These are phyloP conservation scores for Equus quagga DNA, from an alignment of 2,113 vertebrate genomes.

Conservation along the genomic window DNA sequence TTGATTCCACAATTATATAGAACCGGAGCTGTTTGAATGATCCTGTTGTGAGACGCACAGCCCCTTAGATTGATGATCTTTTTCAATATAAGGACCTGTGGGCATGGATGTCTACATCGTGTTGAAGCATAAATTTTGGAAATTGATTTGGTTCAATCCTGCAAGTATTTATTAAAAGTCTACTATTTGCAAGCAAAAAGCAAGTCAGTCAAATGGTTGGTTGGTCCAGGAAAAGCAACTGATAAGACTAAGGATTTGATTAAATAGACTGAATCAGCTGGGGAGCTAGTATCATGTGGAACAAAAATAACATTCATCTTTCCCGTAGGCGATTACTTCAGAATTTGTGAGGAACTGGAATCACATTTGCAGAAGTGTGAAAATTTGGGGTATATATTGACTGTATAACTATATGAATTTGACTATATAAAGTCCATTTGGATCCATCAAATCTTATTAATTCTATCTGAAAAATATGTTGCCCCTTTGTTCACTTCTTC, in stretches of 20 bases:
- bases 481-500: not conserved
- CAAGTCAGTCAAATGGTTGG: constrained; percentile 8
- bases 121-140: not conserved
- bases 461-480: not conserved
- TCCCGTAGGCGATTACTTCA: not conserved
- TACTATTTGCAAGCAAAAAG: constrained; percentile 37
- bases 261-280: not conserved
- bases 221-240: constrained; percentile 22
- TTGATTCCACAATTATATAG: not conserved
- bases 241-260: constrained; percentile 39
- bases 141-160: constrained; percentile 10
- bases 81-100: not conserved
- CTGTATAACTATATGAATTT: not conserved
- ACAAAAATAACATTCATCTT: not conserved
- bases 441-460: not conserved
- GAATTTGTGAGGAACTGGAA: not conserved
- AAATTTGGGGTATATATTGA: not conserved
- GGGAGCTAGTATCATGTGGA: not conserved
- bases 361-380: not conserved
- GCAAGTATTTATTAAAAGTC: constrained; percentile 62
- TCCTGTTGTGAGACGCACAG: not conserved
- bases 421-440: not conserved
- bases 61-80: not conserved
- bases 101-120: not conserved
- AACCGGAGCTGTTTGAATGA: not conserved